Percentiles rank a stretch among this genome's conserved stretches.
These are phyloP conservation scores for Crenuchus spilurus DNA, from an alignment of 2,797 vertebrate species.

Conservation along the genomic window DNA sequence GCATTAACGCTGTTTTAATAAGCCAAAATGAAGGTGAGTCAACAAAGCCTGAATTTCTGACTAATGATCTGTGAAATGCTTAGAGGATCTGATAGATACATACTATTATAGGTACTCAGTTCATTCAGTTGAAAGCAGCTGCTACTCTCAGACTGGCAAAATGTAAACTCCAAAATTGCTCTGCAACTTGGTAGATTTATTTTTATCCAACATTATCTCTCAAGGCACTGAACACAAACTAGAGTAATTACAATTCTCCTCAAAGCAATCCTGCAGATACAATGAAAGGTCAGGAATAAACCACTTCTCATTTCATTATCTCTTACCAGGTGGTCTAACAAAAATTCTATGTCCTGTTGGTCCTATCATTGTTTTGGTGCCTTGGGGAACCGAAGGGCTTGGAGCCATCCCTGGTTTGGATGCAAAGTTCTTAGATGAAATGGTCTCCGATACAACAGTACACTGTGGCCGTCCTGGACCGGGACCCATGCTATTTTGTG, in stretches of 20 bases:
- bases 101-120: background rate
- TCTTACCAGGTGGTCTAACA: slow-evolving; percentile 80
- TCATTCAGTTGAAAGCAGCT: background rate
- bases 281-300: background rate
- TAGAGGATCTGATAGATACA: background rate
- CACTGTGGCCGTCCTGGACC: slow-evolving; percentile 86
- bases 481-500: slow-evolving; percentile 47
- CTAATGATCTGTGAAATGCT: background rate
- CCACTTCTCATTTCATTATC: background rate
- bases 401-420: slow-evolving; percentile 75
- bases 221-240: background rate
- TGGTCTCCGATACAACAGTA: slow-evolving; percentile 95
- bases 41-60: background rate
- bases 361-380: slow-evolving; percentile 74
- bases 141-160: background rate
- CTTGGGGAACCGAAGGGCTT: slow-evolving; percentile 72
- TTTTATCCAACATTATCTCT: too few species aligned
- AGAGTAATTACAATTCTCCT: background rate
- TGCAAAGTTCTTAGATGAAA: slow-evolving; percentile 91
- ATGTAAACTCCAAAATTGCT: background rate
- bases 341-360: slow-evolving; percentile 65
- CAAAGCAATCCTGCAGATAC: background rate
- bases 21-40: background rate
- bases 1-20: background rate
- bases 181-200: background rate